Base-by-base conservation (phyloP, 2,113 vertebrate species). In the Tragelaphus scriptus region DNA sequence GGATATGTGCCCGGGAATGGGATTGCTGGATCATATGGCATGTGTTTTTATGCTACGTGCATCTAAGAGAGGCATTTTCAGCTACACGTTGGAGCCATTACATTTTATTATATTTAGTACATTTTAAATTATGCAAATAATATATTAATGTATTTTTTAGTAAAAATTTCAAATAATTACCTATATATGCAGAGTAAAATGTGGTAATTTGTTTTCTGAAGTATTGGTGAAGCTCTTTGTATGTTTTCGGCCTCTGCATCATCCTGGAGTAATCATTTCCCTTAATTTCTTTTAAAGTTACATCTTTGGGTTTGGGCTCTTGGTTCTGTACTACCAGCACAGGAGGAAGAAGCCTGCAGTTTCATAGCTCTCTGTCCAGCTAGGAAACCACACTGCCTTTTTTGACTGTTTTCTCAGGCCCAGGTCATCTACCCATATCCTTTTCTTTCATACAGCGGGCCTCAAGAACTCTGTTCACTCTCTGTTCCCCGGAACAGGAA, bases 181-280 rank as follows among this genome's bases (percentile, higher is more conserved):
- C 94, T 30, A 55, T 26, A 40, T 81, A 71, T 75, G n/a, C 40
- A 63, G 65, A 95, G 30, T 90, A 53, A 89, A 92, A 30, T 88
- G 9, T 84, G 28, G 26, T 71, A 16, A 56, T 96, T 96, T 91
- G 12, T 90, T 94, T 96, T 93, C 59, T 53, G n/a, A 97, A 91
- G 77, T 92, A 7, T 91, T 93, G 32, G 10, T 96, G 63, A 96
- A 79, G 51, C 12, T 93, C 2, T 94, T 68, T 94, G 59, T 88
- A 4, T 93, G n/a, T 91, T 92, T 96, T 97, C 47, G 97, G 51
- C 17, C 15, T 94, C 13, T 88, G 26, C 5, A 77, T 68, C 19
- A 87, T 80, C 30, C 32, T 88, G 63, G 32, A 32, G 85, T 68
- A 81, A 58, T 51, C 81, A 32, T 71, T 93, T 86, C 40, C 23